These are phyloP conservation scores for Platyscapa corneri DNA, from an alignment of 1,140 invertebrate species.

Conservation along the genomic window DNA sequence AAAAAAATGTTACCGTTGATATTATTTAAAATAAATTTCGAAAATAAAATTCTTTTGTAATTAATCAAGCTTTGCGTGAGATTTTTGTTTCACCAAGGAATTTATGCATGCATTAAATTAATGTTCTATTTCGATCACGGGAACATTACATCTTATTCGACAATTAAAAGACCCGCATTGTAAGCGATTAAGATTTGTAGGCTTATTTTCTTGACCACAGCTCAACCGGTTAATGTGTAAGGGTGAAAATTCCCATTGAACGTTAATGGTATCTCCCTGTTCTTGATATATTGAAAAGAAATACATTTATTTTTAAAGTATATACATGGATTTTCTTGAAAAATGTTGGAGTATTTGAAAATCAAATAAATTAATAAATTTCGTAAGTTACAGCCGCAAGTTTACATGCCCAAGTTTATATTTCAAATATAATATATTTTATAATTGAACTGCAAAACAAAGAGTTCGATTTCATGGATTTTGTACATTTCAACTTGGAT, in stretches of 20 bases:
- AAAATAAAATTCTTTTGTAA: too few relatives aligned
- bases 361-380: neutral
- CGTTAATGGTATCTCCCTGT: neutral
- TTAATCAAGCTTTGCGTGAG: too few relatives aligned
- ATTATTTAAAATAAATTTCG: too few relatives aligned
- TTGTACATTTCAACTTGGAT: too few relatives aligned
- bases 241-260: neutral
- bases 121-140: neutral
- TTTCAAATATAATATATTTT: too few relatives aligned
- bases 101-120: neutral
- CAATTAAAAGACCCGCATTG: slow-evolving; percentile 3
- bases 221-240: neutral
- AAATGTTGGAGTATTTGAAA: neutral
- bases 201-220: neutral
- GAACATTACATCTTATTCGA: slow-evolving; percentile 12
- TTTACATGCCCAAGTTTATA: too few relatives aligned
- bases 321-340: too few relatives aligned
- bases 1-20: too few relatives aligned
- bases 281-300: neutral
- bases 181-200: neutral
- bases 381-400: too few relatives aligned
- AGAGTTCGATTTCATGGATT: too few relatives aligned
- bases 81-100: neutral
- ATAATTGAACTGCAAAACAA: too few relatives aligned
- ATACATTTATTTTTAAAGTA: too few relatives aligned